Evolutionary conservation across 2,113 vertebrate genomes (phyloP).

Genomic region (Sula dactylatra): DNA sequence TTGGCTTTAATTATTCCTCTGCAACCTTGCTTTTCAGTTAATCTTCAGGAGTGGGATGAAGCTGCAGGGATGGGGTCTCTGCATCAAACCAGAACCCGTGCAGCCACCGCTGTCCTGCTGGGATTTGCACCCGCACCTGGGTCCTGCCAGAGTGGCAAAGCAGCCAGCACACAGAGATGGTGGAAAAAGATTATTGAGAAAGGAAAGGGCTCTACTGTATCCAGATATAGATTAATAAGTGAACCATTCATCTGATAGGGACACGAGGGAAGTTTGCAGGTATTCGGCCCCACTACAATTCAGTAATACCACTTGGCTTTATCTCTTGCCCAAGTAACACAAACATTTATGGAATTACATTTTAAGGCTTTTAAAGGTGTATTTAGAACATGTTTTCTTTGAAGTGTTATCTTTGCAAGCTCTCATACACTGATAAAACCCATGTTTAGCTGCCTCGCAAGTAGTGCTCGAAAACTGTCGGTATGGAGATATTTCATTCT

Average conservation of each 20-base stretch:
- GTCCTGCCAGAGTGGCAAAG: not conserved
- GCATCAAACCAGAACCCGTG: rapidly evolving
- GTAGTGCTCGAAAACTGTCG: not conserved
- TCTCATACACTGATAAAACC: conserved; percentile 55
- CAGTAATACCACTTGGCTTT: conserved; percentile 61
- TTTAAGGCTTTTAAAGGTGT: conserved; percentile 72
- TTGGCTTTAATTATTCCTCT: not conserved
- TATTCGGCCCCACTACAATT: conserved; percentile 22
- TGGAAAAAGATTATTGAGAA: not conserved
- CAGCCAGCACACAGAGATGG: not conserved
- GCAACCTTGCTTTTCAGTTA: not conserved
- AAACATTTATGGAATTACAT: conserved; percentile 76
- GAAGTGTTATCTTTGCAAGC: conserved; percentile 77
- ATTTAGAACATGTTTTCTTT: conserved; percentile 71
- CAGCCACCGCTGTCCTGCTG: rapidly evolving
- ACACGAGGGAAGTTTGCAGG: conserved; percentile 1
- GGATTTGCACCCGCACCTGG: not conserved
- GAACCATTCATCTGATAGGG: conserved; percentile 77
- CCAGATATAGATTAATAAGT: conserved; percentile 70
- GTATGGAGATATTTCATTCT: not conserved
- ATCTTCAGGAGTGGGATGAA: not conserved
- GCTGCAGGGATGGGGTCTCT: not conserved
- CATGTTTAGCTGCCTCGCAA: not conserved
- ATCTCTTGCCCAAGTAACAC: conserved; percentile 71
- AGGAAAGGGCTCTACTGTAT: not conserved